Evolutionary conservation across 2,113 vertebrate genomes (phyloP).

Genomic region (Heloderma charlesbogerti): DNA sequence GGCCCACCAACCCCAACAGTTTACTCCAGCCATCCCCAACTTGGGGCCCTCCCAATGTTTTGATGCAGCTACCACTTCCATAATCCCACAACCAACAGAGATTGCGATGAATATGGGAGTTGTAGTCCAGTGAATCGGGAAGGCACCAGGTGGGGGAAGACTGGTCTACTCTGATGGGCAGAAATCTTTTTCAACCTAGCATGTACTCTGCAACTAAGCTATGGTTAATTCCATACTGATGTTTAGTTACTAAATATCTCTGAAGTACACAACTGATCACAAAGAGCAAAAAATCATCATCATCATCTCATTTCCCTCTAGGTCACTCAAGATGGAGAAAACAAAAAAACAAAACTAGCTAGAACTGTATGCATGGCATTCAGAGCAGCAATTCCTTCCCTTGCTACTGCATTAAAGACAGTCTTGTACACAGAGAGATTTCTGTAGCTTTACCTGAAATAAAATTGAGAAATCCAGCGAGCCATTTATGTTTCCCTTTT

Average conservation of each 20-base stretch:
- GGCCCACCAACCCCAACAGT: neutral
- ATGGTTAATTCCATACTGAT: neutral
- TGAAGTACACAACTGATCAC: neutral
- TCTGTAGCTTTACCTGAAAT: neutral
- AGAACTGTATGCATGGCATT: rapidly evolving
- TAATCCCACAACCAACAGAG: neutral
- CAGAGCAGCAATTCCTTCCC: neutral
- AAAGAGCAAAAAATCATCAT: neutral
- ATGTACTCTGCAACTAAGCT: neutral
- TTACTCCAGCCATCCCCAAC: too few species aligned
- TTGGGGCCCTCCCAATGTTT: too few species aligned
- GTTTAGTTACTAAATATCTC: neutral
- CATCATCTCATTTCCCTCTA: neutral
- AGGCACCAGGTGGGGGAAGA: too few species aligned
- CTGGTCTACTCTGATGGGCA: neutral
- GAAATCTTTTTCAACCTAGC: neutral
- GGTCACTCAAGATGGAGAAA: neutral
- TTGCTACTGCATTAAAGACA: neutral
- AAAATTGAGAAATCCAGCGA: neutral
- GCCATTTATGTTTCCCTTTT: slow-evolving; percentile 13
- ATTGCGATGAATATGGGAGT: too few species aligned
- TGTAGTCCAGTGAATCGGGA: too few species aligned
- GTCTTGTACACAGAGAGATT: neutral
- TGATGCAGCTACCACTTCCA: too few species aligned
- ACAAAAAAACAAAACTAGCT: neutral